Conservation (phyloP, 2,888 invertebrate species). For the Endotricha flammealis region DNA sequence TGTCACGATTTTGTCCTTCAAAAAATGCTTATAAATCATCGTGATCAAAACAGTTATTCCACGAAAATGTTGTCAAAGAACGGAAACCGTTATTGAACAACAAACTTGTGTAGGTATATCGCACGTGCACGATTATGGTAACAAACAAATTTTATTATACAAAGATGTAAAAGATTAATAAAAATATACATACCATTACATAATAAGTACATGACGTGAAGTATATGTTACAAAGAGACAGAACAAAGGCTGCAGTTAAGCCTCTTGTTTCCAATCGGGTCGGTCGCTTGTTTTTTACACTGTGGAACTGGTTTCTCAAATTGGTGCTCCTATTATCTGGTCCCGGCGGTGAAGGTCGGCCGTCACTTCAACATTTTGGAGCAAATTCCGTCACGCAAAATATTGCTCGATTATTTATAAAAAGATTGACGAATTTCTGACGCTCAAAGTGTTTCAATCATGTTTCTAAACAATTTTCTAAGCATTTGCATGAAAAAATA, state of each 20-base stretch:
- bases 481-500: background rate
- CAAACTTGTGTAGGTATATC: no score
- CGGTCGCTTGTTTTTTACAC: conserved; percentile 53
- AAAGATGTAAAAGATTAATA: no score
- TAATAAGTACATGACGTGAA: background rate
- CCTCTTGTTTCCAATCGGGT: conserved; percentile 59
- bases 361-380: conserved; percentile 62
- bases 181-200: background rate
- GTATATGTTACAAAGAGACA: conserved; percentile 30
- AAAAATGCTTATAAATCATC: no score
- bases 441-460: conserved; percentile 11
- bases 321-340: conserved; percentile 74
- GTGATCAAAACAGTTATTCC: no score
- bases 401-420: conserved; percentile 49
- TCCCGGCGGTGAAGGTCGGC: conserved; percentile 66
- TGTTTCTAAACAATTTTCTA: background rate
- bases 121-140: no score
- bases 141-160: no score
- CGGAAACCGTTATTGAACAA: no score
- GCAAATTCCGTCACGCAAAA: conserved; percentile 74
- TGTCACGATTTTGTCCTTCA: no score
- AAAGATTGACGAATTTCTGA: conserved; percentile 23
- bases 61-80: no score
- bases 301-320: conserved; percentile 68
- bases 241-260: conserved; percentile 50